Percentiles rank a stretch among this genome's conserved stretches.
These are phyloP conservation scores for Mycalesis mineus DNA, from an alignment of 2,888 invertebrate genomes.

Conservation along the genomic window DNA sequence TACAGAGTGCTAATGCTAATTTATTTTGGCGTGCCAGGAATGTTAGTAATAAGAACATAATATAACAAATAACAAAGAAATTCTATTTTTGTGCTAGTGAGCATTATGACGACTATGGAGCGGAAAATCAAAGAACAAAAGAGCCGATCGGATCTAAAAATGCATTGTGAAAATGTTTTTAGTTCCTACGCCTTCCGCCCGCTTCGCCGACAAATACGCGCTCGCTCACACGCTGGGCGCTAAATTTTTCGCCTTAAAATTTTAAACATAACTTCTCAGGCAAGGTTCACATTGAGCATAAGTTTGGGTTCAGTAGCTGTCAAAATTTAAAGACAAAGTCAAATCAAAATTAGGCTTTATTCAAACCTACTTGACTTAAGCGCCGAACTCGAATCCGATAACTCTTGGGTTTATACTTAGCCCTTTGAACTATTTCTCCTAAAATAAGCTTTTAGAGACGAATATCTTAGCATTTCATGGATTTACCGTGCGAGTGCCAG, in stretches of 20 bases:
- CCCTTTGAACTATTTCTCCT: too few relatives aligned
- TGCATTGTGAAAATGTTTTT: constrained; percentile 15
- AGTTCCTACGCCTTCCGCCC: constrained; percentile 8
- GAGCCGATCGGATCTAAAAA: constrained; percentile 2
- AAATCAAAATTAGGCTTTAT: too few relatives aligned
- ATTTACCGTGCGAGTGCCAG: too few relatives aligned
- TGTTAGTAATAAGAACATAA: too few relatives aligned
- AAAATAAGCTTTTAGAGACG: too few relatives aligned
- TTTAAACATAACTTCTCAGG: constrained; percentile 23
- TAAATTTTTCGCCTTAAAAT: constrained; percentile 60
- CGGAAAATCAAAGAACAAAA: constrained; percentile 11
- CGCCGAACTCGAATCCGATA: too few relatives aligned
- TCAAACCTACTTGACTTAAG: too few relatives aligned
- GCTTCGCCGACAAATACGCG: constrained; percentile 30
- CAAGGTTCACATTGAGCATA: not conserved
- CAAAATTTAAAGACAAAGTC: too few relatives aligned
- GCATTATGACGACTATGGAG: not conserved
- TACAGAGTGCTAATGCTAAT: too few relatives aligned
- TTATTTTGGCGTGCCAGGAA: too few relatives aligned
- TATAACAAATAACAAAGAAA: not conserved
- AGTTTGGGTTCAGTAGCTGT: not conserved
- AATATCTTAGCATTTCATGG: too few relatives aligned
- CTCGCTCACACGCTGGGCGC: constrained; percentile 58
- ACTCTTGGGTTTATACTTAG: too few relatives aligned
- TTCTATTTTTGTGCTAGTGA: not conserved